Base-by-base conservation (phyloP, 2,797 vertebrate species). In the Nyctibius grandis region DNA sequence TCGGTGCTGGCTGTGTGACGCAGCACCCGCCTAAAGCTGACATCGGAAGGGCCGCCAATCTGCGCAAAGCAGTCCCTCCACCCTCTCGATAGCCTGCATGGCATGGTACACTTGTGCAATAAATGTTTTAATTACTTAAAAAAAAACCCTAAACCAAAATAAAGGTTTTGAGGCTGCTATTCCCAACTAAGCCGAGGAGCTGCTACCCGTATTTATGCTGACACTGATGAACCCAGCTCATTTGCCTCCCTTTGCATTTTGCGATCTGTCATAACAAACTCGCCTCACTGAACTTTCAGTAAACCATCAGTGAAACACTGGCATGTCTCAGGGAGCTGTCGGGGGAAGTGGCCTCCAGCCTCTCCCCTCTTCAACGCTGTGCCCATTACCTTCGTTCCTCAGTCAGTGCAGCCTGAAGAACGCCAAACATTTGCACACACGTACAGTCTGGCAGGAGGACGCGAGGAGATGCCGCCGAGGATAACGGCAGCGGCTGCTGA, bases 181-280 rank as follows among this genome's bases (percentile, higher is more conserved):
- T 91, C 85, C 95, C 44, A 29, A 9, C 89, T 76, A 81, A 89
- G 88, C 36, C 3, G 12, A 87, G 91, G 88, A 90, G 89, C 78
- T 21, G 78, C 84, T 80, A 76, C 61, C 89, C 68, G 4, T 88
- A 93, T 94, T 97, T 95, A 95, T 42, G 50, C 50, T 23, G 33
- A 77, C 92, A 68, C 9, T 50, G 93, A 94, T n/a, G 89, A 96
- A 95, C 89, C 77, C 38, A 48, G 42, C 70, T 93, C 72, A 26
- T 96, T 96, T 81, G 31, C 85, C 88, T 93, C 89, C 92, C 91
- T 75, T 83, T 89, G 89, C 78, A 45, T 94, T 96, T 82, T 91
- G 92, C 18, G 48, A 85, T 88, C 91, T 96, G 90, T 95, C 96
- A 89, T 67, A 96, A 97, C 93, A 93, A 95, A 91, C 96, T 97